phyloP scores from a whole-genome alignment of 2,113 vertebrate species.

The Heterotilapia buettikoferi region DNA sequence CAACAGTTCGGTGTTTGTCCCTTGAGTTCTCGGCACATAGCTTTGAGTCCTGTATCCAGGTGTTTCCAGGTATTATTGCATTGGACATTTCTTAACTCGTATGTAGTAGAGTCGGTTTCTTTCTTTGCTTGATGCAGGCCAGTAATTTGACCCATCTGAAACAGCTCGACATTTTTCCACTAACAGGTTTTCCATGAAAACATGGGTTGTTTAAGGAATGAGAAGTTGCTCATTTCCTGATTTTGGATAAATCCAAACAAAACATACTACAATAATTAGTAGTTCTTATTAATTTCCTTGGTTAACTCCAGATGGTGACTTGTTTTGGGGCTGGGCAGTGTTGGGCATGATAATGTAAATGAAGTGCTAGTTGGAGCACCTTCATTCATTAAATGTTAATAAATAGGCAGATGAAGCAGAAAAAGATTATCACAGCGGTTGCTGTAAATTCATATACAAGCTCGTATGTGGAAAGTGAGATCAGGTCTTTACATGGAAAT shows the following conservation, averaged over 20 bases:
- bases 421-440: neutral
- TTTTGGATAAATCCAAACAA: neutral
- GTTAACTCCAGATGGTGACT: neutral
- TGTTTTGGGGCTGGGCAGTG: neutral
- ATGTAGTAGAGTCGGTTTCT: neutral
- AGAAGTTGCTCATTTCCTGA: neutral
- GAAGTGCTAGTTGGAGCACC: neutral
- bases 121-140: neutral
- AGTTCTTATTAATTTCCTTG: neutral
- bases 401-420: neutral
- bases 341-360: neutral
- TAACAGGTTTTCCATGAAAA: neutral
- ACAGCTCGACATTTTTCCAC: neutral
- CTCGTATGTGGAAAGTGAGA: neutral
- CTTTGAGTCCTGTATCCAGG: neutral
- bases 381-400: neutral
- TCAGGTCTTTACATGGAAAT: neutral
- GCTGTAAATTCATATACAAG: neutral
- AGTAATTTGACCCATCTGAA: neutral
- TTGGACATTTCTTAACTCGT: neutral
- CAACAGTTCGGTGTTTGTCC: neutral
- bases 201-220: neutral
- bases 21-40: neutral
- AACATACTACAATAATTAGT: neutral
- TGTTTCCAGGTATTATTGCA: neutral